These are phyloP conservation scores for Lordiphosa collinella DNA, from an alignment of 1,140 invertebrate genomes.

Conservation along the genomic window DNA sequence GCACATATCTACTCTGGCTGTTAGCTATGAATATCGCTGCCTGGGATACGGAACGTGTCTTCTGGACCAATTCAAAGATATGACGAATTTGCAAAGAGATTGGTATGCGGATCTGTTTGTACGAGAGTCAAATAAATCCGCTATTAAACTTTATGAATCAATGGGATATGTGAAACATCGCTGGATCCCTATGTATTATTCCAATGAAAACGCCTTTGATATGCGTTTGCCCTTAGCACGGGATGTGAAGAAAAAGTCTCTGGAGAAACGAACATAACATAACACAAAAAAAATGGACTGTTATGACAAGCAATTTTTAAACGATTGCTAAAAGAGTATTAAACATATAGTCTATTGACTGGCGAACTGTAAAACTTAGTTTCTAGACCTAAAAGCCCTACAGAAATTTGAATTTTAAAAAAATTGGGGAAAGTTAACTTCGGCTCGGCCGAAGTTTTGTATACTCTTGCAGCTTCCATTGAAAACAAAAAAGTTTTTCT, in stretches of 20 bases:
- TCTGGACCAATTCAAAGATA: constrained; percentile 19
- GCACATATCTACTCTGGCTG: constrained; percentile 36
- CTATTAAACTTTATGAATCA: constrained; percentile 28
- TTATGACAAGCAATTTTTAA: no score
- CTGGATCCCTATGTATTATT: constrained; percentile 31
- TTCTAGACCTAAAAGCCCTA: no score
- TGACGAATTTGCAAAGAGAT: constrained; percentile 9
- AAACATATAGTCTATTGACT: no score
- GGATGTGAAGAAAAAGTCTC: constrained; percentile 16
- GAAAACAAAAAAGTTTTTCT: no score
- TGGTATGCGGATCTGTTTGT: constrained; percentile 37
- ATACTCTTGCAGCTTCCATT: no score
- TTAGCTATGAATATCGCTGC: constrained; percentile 29
- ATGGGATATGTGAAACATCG: constrained; percentile 33
- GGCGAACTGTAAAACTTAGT: no score
- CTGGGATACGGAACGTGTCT: constrained; percentile 41
- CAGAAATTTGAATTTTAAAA: no score
- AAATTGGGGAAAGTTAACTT: no score
- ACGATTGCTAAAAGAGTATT: no score
- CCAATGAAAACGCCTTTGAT: constrained; percentile 46
- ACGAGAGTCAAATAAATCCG: constrained; percentile 31
- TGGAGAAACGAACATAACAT: constrained; percentile 12
- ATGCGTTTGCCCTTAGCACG: constrained; percentile 33
- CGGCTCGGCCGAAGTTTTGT: no score
- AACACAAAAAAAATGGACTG: no score